Evolutionary conservation across 1,140 invertebrate genomes (phyloP).

Genomic region (Seison nebaliae): DNA sequence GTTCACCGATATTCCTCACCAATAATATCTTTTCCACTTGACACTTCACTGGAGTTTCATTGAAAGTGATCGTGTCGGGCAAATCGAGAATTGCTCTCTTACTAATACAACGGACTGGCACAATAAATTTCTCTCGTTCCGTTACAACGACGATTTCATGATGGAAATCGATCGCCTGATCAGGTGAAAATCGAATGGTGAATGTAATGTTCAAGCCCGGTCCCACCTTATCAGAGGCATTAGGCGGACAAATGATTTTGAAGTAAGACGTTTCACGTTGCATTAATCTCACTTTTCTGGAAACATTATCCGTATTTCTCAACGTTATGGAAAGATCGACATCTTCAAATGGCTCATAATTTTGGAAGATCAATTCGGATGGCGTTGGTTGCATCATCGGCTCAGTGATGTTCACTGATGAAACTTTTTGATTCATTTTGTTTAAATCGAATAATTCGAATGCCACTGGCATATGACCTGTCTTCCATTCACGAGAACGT

Average conservation of each 20-base stretch:
- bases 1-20: constrained; percentile 27
- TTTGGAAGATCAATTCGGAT: constrained; percentile 27
- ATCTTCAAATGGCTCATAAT: constrained; percentile 24
- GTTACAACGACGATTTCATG: constrained; percentile 27
- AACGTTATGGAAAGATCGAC: constrained; percentile 26
- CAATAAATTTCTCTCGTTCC: constrained; percentile 27
- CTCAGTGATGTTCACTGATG: constrained; percentile 25
- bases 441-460: constrained; percentile 13
- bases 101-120: constrained; percentile 26
- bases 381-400: constrained; percentile 29
- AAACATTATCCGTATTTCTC: constrained; percentile 29
- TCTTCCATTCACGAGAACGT: too few species aligned
- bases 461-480: too few species aligned
- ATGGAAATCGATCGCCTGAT: constrained; percentile 27
- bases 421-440: constrained; percentile 23
- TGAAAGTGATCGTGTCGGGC: constrained; percentile 25
- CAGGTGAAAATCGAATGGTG: constrained; percentile 26
- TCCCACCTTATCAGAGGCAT: constrained; percentile 26
- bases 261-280: constrained; percentile 28
- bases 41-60: constrained; percentile 23
- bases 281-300: constrained; percentile 26
- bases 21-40: constrained; percentile 21
- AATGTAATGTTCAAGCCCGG: constrained; percentile 26
- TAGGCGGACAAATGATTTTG: constrained; percentile 24
- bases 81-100: constrained; percentile 27